Base-by-base conservation (phyloP, 2,888 invertebrate genomes). In the Himalopsyche tibetana region DNA sequence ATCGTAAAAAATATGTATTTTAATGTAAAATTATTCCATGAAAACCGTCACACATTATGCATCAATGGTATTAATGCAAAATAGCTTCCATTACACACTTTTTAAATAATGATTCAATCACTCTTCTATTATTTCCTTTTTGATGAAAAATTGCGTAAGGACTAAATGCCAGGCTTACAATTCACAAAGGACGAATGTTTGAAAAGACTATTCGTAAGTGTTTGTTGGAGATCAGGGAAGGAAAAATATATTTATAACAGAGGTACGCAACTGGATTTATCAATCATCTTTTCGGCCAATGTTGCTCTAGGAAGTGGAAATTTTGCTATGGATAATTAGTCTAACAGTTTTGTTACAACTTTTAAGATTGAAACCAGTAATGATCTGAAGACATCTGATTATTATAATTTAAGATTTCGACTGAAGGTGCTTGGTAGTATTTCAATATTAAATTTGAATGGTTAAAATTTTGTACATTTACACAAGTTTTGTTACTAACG, bases 131-230 rank as follows among this genome's bases (percentile, higher is more conserved):
- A 36, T 74, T 74, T 38, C 28, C 12, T 36, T 38, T 74, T 74
- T 74, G 74, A 74, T 74, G 74, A 74, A 74, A 74, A 28, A 74
- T 74, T 74, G 74, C 36, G 74, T 28, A 9, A 74, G 74, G 74
- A 74, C 74, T 74, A 74, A 74, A 74, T 74, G 74, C 74, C 74
- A 36, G 74, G 38, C 28, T 74, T 74, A 74, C 28, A 74, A 74
- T 74, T 74, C 74, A 74, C 74, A 74, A 74, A 74, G 74, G 36
- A 74, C 74, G 74, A 74, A 74, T 74, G 36, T 74, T 74, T 74
- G 74, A 74, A 74, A 74, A 74, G 74, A 74, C 28, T 36, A 74
- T 74, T 74, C 74, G 74, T 74, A 74, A 74, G 74, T 74, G 74
- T 74, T 74, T 74, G 74, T 36, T 74, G 74, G 74, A 74, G 74